phyloP scores from a whole-genome alignment of 2,888 invertebrate species.

The Drosophila anceps region DNA sequence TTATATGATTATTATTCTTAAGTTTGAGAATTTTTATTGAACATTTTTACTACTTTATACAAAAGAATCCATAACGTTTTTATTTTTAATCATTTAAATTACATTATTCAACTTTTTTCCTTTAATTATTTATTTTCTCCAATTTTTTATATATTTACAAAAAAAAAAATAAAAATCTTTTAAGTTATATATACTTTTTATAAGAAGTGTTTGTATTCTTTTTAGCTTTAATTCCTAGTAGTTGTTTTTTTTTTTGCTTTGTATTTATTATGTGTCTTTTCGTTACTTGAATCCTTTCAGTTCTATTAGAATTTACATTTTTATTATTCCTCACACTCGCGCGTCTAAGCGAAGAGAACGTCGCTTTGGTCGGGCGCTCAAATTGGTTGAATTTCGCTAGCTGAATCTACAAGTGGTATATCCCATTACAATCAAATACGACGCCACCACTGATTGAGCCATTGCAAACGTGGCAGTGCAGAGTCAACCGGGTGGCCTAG shows the following conservation, averaged over 20 bases:
- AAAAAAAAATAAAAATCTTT: no score
- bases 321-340: background rate
- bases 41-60: no score
- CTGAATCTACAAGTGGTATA: conserved; percentile 74
- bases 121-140: no score
- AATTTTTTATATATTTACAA: no score
- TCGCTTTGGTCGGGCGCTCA: background rate
- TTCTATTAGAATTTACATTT: background rate
- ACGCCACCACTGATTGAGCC: conserved; percentile 80
- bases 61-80: no score
- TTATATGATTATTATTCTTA: no score
- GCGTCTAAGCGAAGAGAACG: background rate
- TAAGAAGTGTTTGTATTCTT: background rate
- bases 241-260: background rate
- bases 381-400: conserved; percentile 31
- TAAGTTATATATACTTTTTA: background rate
- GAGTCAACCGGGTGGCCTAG: conserved; percentile 33
- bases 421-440: conserved; percentile 76
- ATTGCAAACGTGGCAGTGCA: conserved; percentile 47
- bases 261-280: background rate
- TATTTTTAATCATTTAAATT: no score
- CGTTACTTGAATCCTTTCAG: background rate
- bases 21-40: no score
- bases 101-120: no score
- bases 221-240: background rate